phyloP scores from a whole-genome alignment of 2,797 vertebrate species.

The Sardinella longiceps region DNA sequence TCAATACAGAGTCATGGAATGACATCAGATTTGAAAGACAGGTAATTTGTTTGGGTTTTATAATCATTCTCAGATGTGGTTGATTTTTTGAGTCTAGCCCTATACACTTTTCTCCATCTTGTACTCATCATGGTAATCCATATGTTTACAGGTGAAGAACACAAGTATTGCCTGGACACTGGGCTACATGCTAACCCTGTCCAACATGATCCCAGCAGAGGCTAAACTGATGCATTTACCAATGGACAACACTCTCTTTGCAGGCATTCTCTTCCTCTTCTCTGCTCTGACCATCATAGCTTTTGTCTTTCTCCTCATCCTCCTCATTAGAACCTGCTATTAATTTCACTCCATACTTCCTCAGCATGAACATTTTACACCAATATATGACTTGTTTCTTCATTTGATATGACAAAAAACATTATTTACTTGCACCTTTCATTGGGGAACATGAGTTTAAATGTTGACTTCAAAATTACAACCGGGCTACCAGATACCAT shows the following conservation, averaged over 20 bases:
- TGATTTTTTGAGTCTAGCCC: too few species aligned
- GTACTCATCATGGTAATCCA: not conserved
- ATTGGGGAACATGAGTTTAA: too few species aligned
- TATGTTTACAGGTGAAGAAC: conserved; percentile 76
- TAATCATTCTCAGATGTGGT: too few species aligned
- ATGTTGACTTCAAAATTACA: too few species aligned
- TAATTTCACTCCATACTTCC: conserved; percentile 45
- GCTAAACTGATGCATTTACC: conserved; percentile 76
- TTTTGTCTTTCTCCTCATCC: conserved; percentile 77
- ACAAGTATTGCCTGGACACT: conserved; percentile 92
- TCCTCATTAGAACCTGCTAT: conserved; percentile 73
- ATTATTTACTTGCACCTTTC: too few species aligned
- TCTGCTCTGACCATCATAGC: conserved; percentile 77
- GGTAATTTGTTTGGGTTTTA: conserved; percentile 65
- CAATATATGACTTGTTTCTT: too few species aligned
- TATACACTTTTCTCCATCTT: not conserved
- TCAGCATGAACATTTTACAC: too few species aligned
- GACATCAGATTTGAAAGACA: conserved; percentile 84
- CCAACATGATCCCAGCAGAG: conserved; percentile 94
- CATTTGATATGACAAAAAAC: too few species aligned
- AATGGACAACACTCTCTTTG: conserved; percentile 78
- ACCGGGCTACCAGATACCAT: too few species aligned
- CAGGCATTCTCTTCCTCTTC: conserved; percentile 84
- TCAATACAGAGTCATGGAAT: conserved; percentile 82
- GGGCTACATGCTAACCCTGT: conserved; percentile 91